Percentiles rank a stretch among this genome's conserved stretches.
These are phyloP conservation scores for Conops quadrifasciatus DNA, from an alignment of 2,888 invertebrate genomes.

Conservation along the genomic window DNA sequence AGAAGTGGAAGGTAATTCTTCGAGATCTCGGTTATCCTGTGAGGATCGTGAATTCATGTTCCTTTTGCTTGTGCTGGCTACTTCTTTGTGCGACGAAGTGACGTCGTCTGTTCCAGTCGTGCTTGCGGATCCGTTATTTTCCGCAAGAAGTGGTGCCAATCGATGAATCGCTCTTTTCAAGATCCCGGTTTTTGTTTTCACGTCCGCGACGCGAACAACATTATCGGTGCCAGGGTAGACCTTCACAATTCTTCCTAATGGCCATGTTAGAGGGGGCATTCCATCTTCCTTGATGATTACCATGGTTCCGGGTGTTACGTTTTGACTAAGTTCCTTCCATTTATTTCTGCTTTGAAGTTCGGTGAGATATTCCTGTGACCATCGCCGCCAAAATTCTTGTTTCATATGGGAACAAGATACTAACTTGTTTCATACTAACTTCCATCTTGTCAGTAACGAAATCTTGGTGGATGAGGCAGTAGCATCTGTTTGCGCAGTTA, in stretches of 20 bases:
- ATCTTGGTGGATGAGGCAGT: too few relatives aligned
- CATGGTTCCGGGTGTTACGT: not conserved
- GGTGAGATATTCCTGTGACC: too few relatives aligned
- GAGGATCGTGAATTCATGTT: constrained; percentile 2
- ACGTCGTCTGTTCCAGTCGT: not conserved
- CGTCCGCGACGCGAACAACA: constrained; percentile 6
- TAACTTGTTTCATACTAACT: too few relatives aligned
- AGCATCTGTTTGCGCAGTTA: too few relatives aligned
- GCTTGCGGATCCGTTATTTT: not conserved
- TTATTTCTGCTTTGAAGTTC: too few relatives aligned
- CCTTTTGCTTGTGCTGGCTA: not conserved
- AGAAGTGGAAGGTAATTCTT: too few relatives aligned
- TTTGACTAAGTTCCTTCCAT: not conserved
- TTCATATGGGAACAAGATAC: too few relatives aligned
- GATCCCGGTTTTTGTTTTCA: constrained; percentile 4
- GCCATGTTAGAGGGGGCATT: not conserved
- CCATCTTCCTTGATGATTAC: constrained; percentile 5
- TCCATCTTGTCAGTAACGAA: too few relatives aligned
- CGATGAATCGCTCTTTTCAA: constrained; percentile 7
- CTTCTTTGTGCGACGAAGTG: not conserved
- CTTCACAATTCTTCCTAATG: constrained; percentile 5
- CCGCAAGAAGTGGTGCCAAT: constrained; percentile 8
- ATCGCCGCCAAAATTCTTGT: too few relatives aligned
- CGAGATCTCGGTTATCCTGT: not conserved
- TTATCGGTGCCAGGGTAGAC: constrained; percentile 6